Conservation (phyloP, 37 sponge, comb jelly and placozoan genomes). For the Theonella swinhoei region DNA sequence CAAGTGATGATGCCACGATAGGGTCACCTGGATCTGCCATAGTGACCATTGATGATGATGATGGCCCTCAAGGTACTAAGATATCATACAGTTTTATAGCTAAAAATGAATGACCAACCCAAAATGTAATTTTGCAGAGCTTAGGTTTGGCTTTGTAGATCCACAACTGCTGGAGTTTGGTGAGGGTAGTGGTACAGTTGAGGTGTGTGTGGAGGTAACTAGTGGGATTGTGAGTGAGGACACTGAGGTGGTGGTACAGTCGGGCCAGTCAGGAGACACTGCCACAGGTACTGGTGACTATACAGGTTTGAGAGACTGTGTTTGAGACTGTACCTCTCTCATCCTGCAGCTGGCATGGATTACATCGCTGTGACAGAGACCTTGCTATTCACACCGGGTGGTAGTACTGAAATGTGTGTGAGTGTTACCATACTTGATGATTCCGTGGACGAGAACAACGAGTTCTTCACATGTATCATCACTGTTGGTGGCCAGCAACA, state of each 20-base stretch:
- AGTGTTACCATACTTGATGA: background rate
- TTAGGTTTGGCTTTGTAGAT: background rate
- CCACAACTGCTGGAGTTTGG: background rate
- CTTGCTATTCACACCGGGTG: background rate
- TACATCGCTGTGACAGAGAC: background rate
- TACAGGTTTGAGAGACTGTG: background rate
- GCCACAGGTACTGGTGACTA: background rate
- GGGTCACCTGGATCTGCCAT: too few relatives aligned
- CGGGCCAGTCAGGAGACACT: background rate
- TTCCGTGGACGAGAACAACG: background rate
- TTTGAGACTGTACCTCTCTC: too few relatives aligned
- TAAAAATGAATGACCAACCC: too few relatives aligned
- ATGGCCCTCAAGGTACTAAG: background rate
- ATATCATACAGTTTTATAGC: too few relatives aligned
- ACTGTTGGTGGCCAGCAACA: too few relatives aligned
- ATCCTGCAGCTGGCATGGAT: background rate
- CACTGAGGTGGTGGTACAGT: background rate
- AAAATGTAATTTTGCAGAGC: too few relatives aligned
- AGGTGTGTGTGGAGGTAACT: background rate
- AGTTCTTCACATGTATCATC: background rate
- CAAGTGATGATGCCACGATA: background rate
- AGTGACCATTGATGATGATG: background rate
- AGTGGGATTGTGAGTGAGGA: background rate
- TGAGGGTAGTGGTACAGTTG: background rate
- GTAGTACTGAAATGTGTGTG: background rate